phyloP scores from a whole-genome alignment of 2,888 invertebrate species.

The Sarcophaga carnaria region DNA sequence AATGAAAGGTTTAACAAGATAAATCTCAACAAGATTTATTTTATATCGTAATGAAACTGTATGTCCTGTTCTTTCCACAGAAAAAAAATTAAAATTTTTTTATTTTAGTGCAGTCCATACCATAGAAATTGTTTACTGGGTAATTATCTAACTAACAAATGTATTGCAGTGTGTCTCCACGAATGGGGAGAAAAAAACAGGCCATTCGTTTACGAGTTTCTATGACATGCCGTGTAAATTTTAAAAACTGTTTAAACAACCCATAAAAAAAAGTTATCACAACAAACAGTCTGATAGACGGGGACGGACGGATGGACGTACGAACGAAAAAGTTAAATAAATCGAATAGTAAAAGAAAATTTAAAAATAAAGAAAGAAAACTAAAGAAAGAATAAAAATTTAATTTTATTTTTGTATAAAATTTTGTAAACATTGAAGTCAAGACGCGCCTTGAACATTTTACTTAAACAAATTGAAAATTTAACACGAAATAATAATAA shows the following conservation, averaged over 20 bases:
- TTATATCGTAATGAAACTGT: too few species aligned
- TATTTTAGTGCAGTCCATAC: too few species aligned
- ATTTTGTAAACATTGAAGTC: conserved; percentile 62
- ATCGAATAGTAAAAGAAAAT: conserved; percentile 31
- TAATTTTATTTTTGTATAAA: conserved; percentile 63
- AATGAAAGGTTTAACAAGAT: too few species aligned
- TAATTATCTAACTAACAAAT: too few species aligned
- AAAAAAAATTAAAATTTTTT: too few species aligned
- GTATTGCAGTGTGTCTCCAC: conserved; percentile 1
- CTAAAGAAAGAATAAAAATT: conserved; percentile 46
- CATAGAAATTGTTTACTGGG: too few species aligned
- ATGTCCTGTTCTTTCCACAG: too few species aligned
- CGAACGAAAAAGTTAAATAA: conserved; percentile 22
- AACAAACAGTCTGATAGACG: conserved; percentile 36
- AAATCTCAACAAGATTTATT: too few species aligned
- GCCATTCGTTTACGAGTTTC: conserved; percentile 40
- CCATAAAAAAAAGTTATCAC: conserved; percentile 61
- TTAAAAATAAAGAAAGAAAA: conserved; percentile 32
- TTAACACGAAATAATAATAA: conserved; percentile 7
- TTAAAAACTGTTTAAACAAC: conserved; percentile 61
- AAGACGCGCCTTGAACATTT: conserved; percentile 66
- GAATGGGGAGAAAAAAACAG: conserved; percentile 45
- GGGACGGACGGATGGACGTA: conserved; percentile 7
- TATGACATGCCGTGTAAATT: conserved; percentile 30
- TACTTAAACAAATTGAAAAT: conserved; percentile 59